Evolutionary conservation across 2,113 vertebrate species (phyloP).

Genomic region (Garra rufa): DNA sequence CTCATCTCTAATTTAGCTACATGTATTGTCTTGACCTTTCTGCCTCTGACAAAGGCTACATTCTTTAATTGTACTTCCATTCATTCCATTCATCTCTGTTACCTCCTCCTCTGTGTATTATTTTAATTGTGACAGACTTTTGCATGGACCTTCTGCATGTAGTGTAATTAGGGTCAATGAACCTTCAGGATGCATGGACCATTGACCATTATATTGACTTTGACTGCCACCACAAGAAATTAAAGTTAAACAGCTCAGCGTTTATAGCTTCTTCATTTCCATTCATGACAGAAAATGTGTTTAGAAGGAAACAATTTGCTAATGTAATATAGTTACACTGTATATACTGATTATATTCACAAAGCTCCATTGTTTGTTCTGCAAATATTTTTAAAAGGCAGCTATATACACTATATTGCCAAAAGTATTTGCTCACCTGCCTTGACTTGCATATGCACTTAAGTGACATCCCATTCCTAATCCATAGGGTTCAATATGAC

Average conservation of each 20-base stretch:
- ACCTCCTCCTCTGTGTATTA: slow-evolving; percentile 64
- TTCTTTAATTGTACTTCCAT: slow-evolving; percentile 61
- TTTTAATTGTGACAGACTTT: slow-evolving; percentile 79
- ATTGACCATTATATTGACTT: slow-evolving; percentile 81
- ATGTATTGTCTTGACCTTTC: slow-evolving; percentile 10
- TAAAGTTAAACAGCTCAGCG: slow-evolving; percentile 72
- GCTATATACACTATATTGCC: too few species aligned
- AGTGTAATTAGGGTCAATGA: slow-evolving; percentile 81
- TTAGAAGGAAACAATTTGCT: neutral
- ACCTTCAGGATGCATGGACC: slow-evolving; percentile 74
- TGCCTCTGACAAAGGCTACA: slow-evolving; percentile 18
- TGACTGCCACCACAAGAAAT: slow-evolving; percentile 80
- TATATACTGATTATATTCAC: neutral
- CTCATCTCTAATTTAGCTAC: slow-evolving; percentile 12
- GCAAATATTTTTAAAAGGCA: neutral
- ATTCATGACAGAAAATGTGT: slow-evolving; percentile 2
- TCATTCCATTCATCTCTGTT: slow-evolving; percentile 45
- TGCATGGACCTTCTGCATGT: slow-evolving; percentile 72
- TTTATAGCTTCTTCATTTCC: slow-evolving; percentile 61
- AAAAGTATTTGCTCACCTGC: too few species aligned
- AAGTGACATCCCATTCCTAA: too few species aligned
- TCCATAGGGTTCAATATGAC: too few species aligned
- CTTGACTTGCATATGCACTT: too few species aligned
- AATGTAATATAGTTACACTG: neutral
- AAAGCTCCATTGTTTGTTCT: neutral